Base-by-base conservation (phyloP, 1,140 invertebrate species). In the Oedothorax gibbosus region DNA sequence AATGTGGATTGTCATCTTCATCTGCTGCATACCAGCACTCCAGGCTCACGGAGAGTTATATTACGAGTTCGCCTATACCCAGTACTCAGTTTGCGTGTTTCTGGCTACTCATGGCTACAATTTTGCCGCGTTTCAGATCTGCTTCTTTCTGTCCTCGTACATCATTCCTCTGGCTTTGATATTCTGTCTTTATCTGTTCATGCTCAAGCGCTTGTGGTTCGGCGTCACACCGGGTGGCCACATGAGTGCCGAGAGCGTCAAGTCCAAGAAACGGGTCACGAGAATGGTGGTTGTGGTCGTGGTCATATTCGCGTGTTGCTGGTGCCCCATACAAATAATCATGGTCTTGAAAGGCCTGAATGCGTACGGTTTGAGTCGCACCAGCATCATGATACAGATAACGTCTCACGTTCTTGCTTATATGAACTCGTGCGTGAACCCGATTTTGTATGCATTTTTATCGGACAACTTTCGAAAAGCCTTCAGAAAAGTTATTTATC, bases 371-470 rank as follows among this genome's bases (percentile, higher is more conserved):
- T 92, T 93, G 21, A 92, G 90, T 2, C 89, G 92, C 11, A 91
- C 92, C 66, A 92, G 92, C 87, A 93, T 96, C 87, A 92, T 95
- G n/a, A 91, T 94, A 7, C 95, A 97, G 90, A 96, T 97, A 86
- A 93, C 93, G 6, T 94, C 95, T 8, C 96, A 98, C 88, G 95
- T 97, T 18, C 90, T 98, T 72, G 97, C 97, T 4, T 99, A 99
- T 90, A 96, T 95, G 90, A 98, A 98, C 91, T 96, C 95, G 86
- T 98, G 97, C 88, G 94, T 98, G 83, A 98, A 99, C 90, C 97
- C 97, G 0, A 95, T 99, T 85, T 92, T 99, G 15, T 99, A 99
- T 90, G 97, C 96, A 0, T 96, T 96, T 89, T 91, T 96, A 0
- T 96, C 95, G 2, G 95, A 96, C 86, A 96, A 96, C 90, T 97